These are phyloP conservation scores for Pseudocheirus occidentalis DNA, from an alignment of 2,797 vertebrate species.

Conservation along the genomic window DNA sequence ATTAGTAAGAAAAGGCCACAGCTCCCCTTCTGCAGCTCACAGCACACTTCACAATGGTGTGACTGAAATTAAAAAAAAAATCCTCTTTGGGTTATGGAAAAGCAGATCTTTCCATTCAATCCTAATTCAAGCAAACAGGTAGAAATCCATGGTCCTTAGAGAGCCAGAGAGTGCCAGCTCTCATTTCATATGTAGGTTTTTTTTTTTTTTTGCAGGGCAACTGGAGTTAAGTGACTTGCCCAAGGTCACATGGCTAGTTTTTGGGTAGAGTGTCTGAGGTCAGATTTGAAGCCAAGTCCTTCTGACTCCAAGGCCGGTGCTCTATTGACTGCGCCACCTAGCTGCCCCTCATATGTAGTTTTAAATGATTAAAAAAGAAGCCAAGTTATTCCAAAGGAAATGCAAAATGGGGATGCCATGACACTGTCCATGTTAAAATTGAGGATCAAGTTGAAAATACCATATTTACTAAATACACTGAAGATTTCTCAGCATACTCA, in stretches of 20 bases:
- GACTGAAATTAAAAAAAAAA: neutral
- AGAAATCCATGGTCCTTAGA: neutral
- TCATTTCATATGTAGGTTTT: neutral
- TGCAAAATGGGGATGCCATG: neutral
- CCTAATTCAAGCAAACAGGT: neutral
- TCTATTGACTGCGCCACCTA: too few relatives aligned
- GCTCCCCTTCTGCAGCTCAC: neutral
- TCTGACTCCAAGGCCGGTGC: too few relatives aligned
- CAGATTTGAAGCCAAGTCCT: too few relatives aligned
- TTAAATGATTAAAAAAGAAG: slow-evolving; percentile 11
- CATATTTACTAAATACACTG: neutral
- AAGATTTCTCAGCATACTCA: neutral
- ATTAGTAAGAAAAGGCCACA: neutral
- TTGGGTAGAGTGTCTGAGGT: too few relatives aligned
- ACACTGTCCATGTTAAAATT: slow-evolving; percentile 4
- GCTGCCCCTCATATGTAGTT: neutral
- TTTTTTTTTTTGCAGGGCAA: too few relatives aligned
- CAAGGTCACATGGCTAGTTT: too few relatives aligned
- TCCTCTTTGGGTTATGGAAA: slow-evolving; percentile 13
- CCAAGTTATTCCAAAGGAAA: neutral
- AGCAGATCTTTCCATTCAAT: slow-evolving; percentile 20
- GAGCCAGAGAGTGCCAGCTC: neutral
- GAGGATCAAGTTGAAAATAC: neutral
- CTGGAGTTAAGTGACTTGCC: too few relatives aligned
- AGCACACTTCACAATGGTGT: neutral